Conservation (phyloP, 2,797 vertebrate genomes). For the Paramormyrops hopkinsi region DNA sequence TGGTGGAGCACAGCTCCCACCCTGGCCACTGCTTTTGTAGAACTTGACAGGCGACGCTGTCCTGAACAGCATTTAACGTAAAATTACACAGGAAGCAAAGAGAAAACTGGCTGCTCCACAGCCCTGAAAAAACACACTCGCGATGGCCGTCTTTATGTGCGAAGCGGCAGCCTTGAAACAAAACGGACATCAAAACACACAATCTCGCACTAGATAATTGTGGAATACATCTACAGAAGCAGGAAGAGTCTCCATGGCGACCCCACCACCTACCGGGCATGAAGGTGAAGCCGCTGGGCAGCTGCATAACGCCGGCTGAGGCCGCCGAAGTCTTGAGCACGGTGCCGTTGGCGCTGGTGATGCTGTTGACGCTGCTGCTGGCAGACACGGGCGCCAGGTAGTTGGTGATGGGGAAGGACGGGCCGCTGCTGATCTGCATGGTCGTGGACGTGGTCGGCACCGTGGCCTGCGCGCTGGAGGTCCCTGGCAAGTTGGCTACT, state of each 20-base stretch:
- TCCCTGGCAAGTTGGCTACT: constrained; percentile 86
- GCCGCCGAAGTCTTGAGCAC: constrained; percentile 81
- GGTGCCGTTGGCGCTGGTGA: constrained; percentile 81
- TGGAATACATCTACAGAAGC: neutral
- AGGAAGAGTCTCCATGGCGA: no score
- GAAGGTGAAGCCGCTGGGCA: constrained; percentile 88
- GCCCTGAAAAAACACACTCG: neutral
- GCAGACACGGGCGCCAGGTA: constrained; percentile 89
- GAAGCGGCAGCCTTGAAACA: neutral
- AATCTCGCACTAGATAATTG: neutral
- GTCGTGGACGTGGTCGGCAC: constrained; percentile 90
- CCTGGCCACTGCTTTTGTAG: neutral
- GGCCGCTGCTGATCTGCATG: constrained; percentile 94
- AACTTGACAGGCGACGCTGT: neutral
- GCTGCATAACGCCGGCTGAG: constrained; percentile 84
- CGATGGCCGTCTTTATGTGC: neutral
- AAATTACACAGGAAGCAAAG: neutral
- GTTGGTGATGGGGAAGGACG: constrained; percentile 97
- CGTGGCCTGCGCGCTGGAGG: constrained; percentile 78
- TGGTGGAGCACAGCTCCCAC: constrained; percentile 42
- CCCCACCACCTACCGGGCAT: constrained; percentile 81
- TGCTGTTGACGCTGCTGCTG: constrained; percentile 68
- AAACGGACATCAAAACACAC: neutral
- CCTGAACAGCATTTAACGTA: neutral
- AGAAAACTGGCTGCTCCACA: neutral